These are phyloP conservation scores for Athetis lepigone DNA, from an alignment of 2,888 invertebrate species.

Conservation along the genomic window DNA sequence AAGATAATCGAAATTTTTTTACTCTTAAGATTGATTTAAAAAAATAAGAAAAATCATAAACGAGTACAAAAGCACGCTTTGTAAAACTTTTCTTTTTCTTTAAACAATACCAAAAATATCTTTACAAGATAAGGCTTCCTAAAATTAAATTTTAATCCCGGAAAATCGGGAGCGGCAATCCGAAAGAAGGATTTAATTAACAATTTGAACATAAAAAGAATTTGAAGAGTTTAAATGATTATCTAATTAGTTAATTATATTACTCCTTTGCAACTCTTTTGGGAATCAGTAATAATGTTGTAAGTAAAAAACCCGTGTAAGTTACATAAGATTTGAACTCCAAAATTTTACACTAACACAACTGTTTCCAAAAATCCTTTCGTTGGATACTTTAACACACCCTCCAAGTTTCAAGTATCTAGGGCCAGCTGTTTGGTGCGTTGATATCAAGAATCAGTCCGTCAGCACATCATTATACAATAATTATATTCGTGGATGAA, in stretches of 20 bases:
- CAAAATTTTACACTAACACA: too few species aligned
- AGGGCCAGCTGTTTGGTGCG: too few species aligned
- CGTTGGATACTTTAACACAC: too few species aligned
- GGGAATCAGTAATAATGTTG: not conserved
- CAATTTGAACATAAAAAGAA: constrained; percentile 47
- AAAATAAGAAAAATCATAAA: not conserved
- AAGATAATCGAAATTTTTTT: too few species aligned
- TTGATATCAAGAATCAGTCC: too few species aligned
- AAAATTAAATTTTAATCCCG: constrained; percentile 31
- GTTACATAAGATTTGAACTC: too few species aligned
- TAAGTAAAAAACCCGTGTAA: too few species aligned
- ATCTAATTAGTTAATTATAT: constrained; percentile 41
- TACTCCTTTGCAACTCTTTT: constrained; percentile 8
- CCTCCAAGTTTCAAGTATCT: too few species aligned
- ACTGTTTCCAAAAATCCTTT: too few species aligned
- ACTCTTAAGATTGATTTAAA: too few species aligned
- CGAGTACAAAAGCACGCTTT: not conserved
- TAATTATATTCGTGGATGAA: too few species aligned
- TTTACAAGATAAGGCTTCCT: constrained; percentile 11
- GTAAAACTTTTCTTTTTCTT: constrained; percentile 1
- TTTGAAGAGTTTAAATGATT: constrained; percentile 34
- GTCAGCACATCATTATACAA: too few species aligned
- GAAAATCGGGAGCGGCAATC: constrained; percentile 34
- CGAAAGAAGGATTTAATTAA: constrained; percentile 45
- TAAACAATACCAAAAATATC: constrained; percentile 25